A percentile compares a stretch with the other conserved stretches of the same genome.
phyloP scores from a whole-genome alignment of 2,113 vertebrate genomes.

The Camarhynchus parvulus region DNA sequence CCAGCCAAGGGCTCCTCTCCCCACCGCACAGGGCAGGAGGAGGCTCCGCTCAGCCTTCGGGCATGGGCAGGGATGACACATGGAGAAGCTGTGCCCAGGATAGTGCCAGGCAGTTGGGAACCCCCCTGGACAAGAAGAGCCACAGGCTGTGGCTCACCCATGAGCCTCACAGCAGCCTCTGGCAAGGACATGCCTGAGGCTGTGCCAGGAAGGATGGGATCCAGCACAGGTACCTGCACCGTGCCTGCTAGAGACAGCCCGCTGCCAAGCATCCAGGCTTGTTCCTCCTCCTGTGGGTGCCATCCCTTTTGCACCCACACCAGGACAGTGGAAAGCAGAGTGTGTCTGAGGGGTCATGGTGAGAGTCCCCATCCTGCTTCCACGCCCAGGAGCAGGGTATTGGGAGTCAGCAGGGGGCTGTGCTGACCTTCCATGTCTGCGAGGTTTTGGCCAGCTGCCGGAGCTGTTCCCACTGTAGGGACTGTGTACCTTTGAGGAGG shows the following conservation, averaged over 20 bases:
- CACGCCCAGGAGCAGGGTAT: neutral
- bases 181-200: neutral
- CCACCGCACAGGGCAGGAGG: neutral
- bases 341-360: accelerated
- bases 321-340: neutral
- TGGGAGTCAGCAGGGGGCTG: neutral
- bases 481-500: neutral
- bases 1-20: accelerated
- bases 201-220: neutral
- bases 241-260: neutral
- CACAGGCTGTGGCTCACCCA: neutral
- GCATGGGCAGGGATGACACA: neutral
- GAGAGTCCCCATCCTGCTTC: neutral
- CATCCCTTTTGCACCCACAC: neutral
- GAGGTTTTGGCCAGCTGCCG: neutral
- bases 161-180: neutral
- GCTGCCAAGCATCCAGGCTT: neutral
- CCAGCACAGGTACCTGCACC: neutral
- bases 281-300: neutral
- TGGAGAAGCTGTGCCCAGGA: neutral
- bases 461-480: neutral
- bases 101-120: accelerated
- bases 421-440: neutral
- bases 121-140: neutral
- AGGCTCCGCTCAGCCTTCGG: neutral